Evolutionary conservation across 2,113 vertebrate species (phyloP).

Genomic region (Eolophus roseicapilla): DNA sequence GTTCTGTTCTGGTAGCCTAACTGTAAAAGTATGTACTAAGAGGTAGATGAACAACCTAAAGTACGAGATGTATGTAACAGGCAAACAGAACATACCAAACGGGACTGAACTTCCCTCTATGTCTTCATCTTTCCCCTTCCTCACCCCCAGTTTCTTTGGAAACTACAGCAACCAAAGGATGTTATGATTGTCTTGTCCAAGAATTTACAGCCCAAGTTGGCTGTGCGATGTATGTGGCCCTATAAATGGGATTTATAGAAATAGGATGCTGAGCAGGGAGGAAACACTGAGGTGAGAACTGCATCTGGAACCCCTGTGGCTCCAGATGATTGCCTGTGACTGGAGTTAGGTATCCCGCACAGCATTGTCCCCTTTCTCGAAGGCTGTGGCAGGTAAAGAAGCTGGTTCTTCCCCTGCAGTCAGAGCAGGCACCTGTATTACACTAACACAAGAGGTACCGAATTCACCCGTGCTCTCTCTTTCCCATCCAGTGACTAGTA

Average conservation of each 20-base stretch:
- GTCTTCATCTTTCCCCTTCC: not conserved
- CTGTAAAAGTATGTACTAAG: not conserved
- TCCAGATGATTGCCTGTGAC: not conserved
- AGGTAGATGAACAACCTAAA: not conserved
- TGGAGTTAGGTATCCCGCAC: not conserved
- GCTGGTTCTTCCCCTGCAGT: not conserved
- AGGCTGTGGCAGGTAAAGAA: not conserved
- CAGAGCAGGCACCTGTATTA: not conserved
- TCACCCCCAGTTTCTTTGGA: not conserved
- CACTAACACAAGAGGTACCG: accelerated
- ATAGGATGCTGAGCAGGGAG: not conserved
- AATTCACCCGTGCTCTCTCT: accelerated
- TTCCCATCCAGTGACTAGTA: accelerated
- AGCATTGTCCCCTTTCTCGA: not conserved
- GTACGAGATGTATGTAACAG: not conserved
- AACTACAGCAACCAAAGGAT: not conserved
- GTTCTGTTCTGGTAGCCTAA: not conserved
- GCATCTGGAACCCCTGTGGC: accelerated
- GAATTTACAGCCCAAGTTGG: not conserved
- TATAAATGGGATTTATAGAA: not conserved
- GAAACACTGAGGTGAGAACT: not conserved
- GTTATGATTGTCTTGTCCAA: not conserved
- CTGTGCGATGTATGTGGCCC: accelerated
- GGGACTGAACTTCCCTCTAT: not conserved
- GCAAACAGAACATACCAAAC: not conserved